A percentile compares a stretch with the other conserved stretches of the same genome.
Conservation (phyloP, 2,797 vertebrate species). For the Manis javanica region DNA sequence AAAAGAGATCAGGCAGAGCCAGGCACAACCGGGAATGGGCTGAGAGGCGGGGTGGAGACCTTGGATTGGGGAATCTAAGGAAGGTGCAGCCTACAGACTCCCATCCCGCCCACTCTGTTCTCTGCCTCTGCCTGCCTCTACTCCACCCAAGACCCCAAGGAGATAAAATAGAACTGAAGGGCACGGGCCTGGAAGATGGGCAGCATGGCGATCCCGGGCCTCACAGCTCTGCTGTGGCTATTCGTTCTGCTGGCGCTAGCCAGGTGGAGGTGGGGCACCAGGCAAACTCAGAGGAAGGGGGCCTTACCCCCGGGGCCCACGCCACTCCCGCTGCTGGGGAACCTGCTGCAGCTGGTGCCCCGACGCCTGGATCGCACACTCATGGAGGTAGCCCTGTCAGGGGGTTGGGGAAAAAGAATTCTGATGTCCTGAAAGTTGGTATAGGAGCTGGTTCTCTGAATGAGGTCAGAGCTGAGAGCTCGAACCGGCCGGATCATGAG, state of each 20-base stretch:
- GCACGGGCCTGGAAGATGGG: accelerated
- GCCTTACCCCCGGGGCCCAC: background rate
- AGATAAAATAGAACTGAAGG: background rate
- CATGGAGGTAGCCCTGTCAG: background rate
- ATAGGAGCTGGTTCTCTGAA: too few relatives aligned
- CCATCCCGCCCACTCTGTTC: background rate
- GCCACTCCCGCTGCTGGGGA: background rate
- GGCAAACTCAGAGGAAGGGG: accelerated
- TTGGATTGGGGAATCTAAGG: background rate
- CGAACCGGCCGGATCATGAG: background rate
- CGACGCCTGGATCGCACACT: background rate
- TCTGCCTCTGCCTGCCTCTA: background rate
- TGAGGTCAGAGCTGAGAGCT: too few relatives aligned
- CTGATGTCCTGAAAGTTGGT: background rate
- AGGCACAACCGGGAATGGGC: background rate
- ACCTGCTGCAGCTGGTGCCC: constrained; percentile 20
- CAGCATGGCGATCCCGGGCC: background rate
- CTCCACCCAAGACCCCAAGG: background rate
- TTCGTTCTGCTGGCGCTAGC: background rate
- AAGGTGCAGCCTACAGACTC: background rate
- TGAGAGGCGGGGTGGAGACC: background rate
- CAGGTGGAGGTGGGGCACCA: background rate
- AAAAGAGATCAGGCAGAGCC: background rate
- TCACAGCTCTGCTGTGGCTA: background rate
- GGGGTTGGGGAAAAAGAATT: background rate